Base-by-base conservation (phyloP, 2,888 invertebrate species). In the Frankliniella fusca region DNA sequence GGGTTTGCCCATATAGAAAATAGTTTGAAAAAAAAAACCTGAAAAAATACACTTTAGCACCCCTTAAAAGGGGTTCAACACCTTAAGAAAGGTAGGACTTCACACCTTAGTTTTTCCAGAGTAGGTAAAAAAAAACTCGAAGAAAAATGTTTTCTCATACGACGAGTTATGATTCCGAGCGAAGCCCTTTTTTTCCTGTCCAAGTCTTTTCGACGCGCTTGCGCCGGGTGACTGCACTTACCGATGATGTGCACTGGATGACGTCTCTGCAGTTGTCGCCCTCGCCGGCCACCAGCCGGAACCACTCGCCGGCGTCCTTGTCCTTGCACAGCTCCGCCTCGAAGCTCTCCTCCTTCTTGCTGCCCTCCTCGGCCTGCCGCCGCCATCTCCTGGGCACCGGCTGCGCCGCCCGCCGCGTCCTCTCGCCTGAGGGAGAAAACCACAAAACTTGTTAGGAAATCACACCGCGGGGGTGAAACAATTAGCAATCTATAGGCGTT, bases 261-360 rank as follows among this genome's bases (percentile, higher is more conserved):
- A 97, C 97, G 90, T 97, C 96, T 88, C 97, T 94, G 89, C 97
- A 97, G 89, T 94, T 95, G 90, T 96, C 96, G 86, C 95, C 95
- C 86, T 96, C 96, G 86, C 95, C 95, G 84, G 95, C 93, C 84
- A 95, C 94, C 87, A 97, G 90, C 87, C 97, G 93, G 91, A 97
- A 97, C 96, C 96, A 97, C 90, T 97, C 97, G 84, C 96, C 96
- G 81, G 97, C 96, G 90, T 96, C 96, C 91, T 96, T 96, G 90
- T 95, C 95, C 91, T 95, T 95, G 90, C 97, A 97, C 86, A 97
- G 91, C 89, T 96, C 96, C 87, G 91, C 92, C 89, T 96, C 96
- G 89, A 95, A 94, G 88, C 93, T 94, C 86, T 96, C 96, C 86
- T 95, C 95, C 89, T 95, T 95, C 85, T 90, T 86, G 82, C 89